Percentiles rank a stretch among this genome's conserved stretches.
phyloP scores from a whole-genome alignment of 2,113 vertebrate species.

The Elachura formosa region DNA sequence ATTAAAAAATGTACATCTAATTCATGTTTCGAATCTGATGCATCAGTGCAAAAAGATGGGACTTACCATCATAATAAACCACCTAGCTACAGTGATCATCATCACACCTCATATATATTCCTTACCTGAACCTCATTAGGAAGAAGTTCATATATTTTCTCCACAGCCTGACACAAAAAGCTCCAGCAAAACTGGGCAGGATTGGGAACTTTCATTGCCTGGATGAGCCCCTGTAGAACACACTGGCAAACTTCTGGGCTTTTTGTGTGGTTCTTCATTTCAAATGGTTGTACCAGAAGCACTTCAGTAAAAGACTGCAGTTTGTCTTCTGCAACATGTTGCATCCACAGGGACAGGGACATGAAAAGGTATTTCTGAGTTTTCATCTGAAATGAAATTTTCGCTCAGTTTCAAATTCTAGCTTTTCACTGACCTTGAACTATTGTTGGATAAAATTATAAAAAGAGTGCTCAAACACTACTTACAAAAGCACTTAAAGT shows the following conservation, averaged over 20 bases:
- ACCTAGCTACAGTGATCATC: neutral
- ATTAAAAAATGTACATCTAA: neutral
- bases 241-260: conserved; percentile 63
- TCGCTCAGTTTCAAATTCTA: neutral
- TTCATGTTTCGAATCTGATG: neutral
- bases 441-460: neutral
- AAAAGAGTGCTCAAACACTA: neutral
- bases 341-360: conserved; percentile 84
- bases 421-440: neutral
- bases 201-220: conserved; percentile 86
- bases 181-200: conserved; percentile 83
- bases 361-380: conserved; percentile 78
- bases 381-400: conserved; percentile 67
- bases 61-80: neutral
- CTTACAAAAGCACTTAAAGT: neutral
- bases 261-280: conserved; percentile 32
- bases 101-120: neutral
- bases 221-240: conserved; percentile 79
- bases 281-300: conserved; percentile 80
- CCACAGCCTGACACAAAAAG: conserved; percentile 75
- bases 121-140: conserved; percentile 84
- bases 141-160: conserved; percentile 84
- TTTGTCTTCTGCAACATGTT: conserved; percentile 88
- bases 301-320: conserved; percentile 79
- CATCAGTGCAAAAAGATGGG: neutral